These are phyloP conservation scores for Brachyhypopomus occidentalis DNA, from an alignment of 2,113 vertebrate species.

Conservation along the genomic window DNA sequence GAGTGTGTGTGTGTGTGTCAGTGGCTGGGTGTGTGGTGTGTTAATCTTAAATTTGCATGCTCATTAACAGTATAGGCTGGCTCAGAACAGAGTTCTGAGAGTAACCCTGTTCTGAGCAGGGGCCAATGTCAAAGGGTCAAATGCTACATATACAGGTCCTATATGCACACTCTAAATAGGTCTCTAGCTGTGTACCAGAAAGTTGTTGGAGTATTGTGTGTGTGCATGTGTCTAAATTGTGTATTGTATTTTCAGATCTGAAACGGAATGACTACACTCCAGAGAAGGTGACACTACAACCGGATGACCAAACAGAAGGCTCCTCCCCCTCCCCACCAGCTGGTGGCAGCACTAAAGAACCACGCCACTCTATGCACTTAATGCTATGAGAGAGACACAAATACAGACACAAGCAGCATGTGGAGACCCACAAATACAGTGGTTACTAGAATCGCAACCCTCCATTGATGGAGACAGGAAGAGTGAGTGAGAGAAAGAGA, in stretches of 20 bases:
- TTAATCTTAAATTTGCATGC: no score
- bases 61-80: no score
- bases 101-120: no score
- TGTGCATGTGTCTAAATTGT: background rate
- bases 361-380: constrained; percentile 83
- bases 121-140: no score
- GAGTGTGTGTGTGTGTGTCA: background rate
- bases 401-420: constrained; percentile 38
- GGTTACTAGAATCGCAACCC: constrained; percentile 26
- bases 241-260: constrained; percentile 77
- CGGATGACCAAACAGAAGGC: constrained; percentile 84
- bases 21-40: background rate
- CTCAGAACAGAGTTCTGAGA: no score
- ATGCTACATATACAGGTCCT: no score
- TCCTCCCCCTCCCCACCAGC: constrained; percentile 69
- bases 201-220: no score
- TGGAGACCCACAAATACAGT: background rate
- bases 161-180: no score
- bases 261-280: constrained; percentile 97
- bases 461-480: constrained; percentile 8
- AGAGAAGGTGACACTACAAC: constrained; percentile 88
- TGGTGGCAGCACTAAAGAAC: constrained; percentile 85
- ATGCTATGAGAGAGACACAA: constrained; percentile 78
- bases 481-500: background rate
- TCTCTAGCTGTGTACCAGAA: no score